A percentile compares a stretch with the other conserved stretches of the same genome.
These are phyloP conservation scores for Andrena flavipes DNA, from an alignment of 2,888 invertebrate species.

Conservation along the genomic window DNA sequence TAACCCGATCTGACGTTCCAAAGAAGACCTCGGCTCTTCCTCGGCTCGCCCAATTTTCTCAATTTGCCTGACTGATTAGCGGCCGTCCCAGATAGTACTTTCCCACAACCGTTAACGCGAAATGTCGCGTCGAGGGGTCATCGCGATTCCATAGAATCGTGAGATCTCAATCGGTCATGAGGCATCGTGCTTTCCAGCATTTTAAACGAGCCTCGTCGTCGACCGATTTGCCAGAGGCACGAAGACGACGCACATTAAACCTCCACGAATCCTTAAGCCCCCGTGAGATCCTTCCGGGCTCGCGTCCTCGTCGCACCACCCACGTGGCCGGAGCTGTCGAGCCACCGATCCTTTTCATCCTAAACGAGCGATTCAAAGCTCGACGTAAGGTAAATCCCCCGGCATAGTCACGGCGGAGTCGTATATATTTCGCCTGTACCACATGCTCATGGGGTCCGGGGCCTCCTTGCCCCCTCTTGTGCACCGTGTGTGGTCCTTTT, in stretches of 20 bases:
- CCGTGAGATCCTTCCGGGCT: slow-evolving; percentile 76
- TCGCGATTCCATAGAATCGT: slow-evolving; percentile 8
- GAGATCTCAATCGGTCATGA: slow-evolving; percentile 29
- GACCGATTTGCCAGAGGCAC: slow-evolving; percentile 50
- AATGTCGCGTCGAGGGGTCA: slow-evolving; percentile 7
- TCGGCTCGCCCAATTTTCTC: background rate
- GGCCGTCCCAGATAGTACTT: background rate
- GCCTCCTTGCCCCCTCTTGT: slow-evolving; percentile 58
- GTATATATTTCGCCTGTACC: slow-evolving; percentile 76
- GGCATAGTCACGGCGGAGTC: slow-evolving; percentile 78
- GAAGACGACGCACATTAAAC: slow-evolving; percentile 50
- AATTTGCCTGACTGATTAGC: background rate
- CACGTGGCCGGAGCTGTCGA: slow-evolving; percentile 75
- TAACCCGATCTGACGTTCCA: too few species aligned
- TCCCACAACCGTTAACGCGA: slow-evolving; percentile 5
- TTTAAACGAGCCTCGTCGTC: slow-evolving; percentile 24
- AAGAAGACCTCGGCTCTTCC: too few species aligned
- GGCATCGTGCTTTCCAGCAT: slow-evolving; percentile 15
- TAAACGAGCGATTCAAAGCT: slow-evolving; percentile 82
- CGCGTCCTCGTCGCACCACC: slow-evolving; percentile 76
- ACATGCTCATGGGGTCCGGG: slow-evolving; percentile 64
- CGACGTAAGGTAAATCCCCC: slow-evolving; percentile 79
- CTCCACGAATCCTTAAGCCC: slow-evolving; percentile 58
- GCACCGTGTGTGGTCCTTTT: slow-evolving; percentile 79
- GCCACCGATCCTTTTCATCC: slow-evolving; percentile 81